Conservation (phyloP, 2,797 vertebrate genomes). For the Alauda arvensis region DNA sequence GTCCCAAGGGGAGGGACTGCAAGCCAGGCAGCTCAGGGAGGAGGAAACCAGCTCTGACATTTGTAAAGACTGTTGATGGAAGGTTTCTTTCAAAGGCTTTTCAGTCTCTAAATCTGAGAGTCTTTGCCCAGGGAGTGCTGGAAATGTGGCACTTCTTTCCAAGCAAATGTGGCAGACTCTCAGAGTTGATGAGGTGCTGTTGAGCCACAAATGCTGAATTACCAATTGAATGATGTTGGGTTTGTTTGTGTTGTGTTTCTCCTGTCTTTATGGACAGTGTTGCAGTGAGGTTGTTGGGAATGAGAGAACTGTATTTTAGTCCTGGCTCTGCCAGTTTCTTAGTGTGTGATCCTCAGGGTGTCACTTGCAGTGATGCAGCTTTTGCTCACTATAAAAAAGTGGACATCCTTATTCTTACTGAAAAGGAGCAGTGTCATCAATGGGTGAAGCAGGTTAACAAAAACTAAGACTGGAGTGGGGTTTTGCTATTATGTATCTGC, state of each 20-base stretch:
- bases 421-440: background rate
- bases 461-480: background rate
- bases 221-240: background rate
- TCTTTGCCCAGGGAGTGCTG: slow-evolving; percentile 30
- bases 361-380: background rate
- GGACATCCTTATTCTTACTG: background rate
- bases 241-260: slow-evolving; percentile 25
- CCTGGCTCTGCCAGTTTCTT: background rate
- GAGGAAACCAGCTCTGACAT: slow-evolving; percentile 25
- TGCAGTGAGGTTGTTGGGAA: background rate
- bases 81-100: slow-evolving; percentile 52
- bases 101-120: slow-evolving; percentile 10
- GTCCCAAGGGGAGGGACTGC: background rate
- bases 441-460: background rate
- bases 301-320: background rate
- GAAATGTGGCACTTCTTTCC: slow-evolving; percentile 47
- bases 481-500: background rate
- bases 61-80: slow-evolving; percentile 38
- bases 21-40: slow-evolving; percentile 9
- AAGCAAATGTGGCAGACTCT: slow-evolving; percentile 31
- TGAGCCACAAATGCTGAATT: slow-evolving; percentile 41
- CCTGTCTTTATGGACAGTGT: background rate
- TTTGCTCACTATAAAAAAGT: background rate
- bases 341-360: background rate
- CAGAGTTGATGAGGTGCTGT: slow-evolving; percentile 38